Conservation (phyloP, 1,140 invertebrate species). For the Condylostylus longicornis region DNA sequence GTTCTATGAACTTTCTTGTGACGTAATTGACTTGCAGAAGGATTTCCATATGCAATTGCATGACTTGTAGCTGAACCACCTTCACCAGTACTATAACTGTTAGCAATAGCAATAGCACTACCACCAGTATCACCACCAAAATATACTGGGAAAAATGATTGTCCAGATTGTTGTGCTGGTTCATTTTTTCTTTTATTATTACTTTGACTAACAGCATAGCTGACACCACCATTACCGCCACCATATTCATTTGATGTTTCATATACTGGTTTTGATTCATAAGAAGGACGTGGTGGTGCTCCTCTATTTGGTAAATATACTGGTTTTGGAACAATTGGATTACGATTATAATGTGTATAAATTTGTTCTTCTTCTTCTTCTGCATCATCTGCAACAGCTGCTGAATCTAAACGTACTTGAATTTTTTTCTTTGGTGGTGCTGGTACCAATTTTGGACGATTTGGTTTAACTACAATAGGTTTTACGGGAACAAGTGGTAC, state of each 20-base stretch:
- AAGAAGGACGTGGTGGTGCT: constrained; percentile 15
- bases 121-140: constrained; percentile 37
- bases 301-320: constrained; percentile 18
- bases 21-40: too few relatives aligned
- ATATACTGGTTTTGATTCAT: constrained; percentile 7
- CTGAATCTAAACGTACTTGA: constrained; percentile 26
- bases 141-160: constrained; percentile 46
- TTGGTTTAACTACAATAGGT: constrained; percentile 12
- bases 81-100: constrained; percentile 49
- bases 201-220: too few relatives aligned
- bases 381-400: constrained; percentile 30
- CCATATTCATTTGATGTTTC: constrained; percentile 15
- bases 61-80: constrained; percentile 50
- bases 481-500: neutral
- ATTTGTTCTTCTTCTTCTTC: constrained; percentile 32
- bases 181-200: constrained; percentile 17
- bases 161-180: constrained; percentile 23
- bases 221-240: constrained; percentile 13
- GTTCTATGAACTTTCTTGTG: too few relatives aligned
- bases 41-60: constrained; percentile 48
- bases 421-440: constrained; percentile 29
- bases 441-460: constrained; percentile 24
- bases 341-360: constrained; percentile 7
- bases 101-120: constrained; percentile 46
- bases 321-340: constrained; percentile 8